phyloP scores from a whole-genome alignment of 2,113 vertebrate genomes.

The Varanus komodoensis region DNA sequence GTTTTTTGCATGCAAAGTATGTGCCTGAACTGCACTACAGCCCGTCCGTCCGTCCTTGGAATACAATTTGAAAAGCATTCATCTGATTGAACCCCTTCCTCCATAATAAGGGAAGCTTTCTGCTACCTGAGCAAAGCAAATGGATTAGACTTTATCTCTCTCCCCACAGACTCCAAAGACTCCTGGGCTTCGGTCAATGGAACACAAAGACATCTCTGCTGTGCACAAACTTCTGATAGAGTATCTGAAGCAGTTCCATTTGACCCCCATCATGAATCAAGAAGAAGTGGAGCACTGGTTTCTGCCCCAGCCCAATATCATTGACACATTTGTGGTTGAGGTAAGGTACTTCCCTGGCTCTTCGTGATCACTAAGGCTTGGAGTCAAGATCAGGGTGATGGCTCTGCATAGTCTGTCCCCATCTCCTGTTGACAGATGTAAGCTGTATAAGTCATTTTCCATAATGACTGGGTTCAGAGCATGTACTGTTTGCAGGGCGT shows the following conservation, averaged over 20 bases:
- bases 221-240: slow-evolving; percentile 89
- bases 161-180: slow-evolving; percentile 88
- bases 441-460: not conserved
- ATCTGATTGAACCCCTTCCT: not conserved
- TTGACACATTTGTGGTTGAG: slow-evolving; percentile 96
- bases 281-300: slow-evolving; percentile 98
- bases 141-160: not conserved
- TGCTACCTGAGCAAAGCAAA: not conserved
- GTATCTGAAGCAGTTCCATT: slow-evolving; percentile 93
- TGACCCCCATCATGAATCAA: slow-evolving; percentile 89
- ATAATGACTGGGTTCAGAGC: too few relatives aligned
- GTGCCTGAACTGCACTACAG: not conserved
- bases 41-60: not conserved
- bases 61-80: not conserved
- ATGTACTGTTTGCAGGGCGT: too few relatives aligned
- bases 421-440: not conserved
- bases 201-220: slow-evolving; percentile 86
- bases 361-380: not conserved
- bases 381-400: not conserved
- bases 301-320: slow-evolving; percentile 95
- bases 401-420: not conserved
- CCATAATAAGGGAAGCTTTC: not conserved
- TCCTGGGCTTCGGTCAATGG: slow-evolving; percentile 89
- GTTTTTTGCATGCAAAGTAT: not conserved
- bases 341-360: slow-evolving; percentile 72